Evolutionary conservation across 2,888 invertebrate species (phyloP).

Genomic region (Tortrix viridana): DNA sequence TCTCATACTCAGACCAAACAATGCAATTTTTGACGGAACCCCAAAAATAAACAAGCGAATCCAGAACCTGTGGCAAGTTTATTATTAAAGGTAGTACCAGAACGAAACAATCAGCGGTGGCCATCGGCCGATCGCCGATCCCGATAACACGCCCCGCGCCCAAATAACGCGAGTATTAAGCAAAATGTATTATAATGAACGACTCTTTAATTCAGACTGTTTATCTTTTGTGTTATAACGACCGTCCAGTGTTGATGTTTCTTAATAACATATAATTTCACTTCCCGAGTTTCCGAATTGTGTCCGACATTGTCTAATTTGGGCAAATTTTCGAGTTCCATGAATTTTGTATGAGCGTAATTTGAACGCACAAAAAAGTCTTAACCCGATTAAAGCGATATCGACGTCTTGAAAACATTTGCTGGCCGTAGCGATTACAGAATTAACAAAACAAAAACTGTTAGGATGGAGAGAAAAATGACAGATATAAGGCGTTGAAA

Average conservation of each 20-base stretch:
- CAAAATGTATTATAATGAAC: slow-evolving; percentile 77
- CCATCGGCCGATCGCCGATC: slow-evolving; percentile 64
- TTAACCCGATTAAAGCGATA: slow-evolving; percentile 26
- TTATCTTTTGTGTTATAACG: slow-evolving; percentile 82
- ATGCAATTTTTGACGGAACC: slow-evolving; percentile 23
- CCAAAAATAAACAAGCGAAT: slow-evolving; percentile 37
- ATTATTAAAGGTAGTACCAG: slow-evolving; percentile 48
- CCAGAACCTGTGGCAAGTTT: slow-evolving; percentile 47
- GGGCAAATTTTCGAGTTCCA: slow-evolving; percentile 66
- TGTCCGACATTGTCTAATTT: slow-evolving; percentile 75
- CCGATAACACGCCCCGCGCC: slow-evolving; percentile 68
- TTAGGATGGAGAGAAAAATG: slow-evolving; percentile 66
- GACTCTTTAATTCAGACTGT: slow-evolving; percentile 78
- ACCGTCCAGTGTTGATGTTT: slow-evolving; percentile 79
- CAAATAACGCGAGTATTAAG: slow-evolving; percentile 76
- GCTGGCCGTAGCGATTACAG: slow-evolving; percentile 52
- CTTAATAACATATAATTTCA: slow-evolving; percentile 80
- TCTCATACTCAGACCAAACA: slow-evolving; percentile 4
- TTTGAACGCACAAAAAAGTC: slow-evolving; percentile 48
- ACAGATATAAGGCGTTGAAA: slow-evolving; percentile 74
- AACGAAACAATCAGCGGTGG: slow-evolving; percentile 67
- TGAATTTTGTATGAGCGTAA: slow-evolving; percentile 67
- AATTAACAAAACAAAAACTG: slow-evolving; percentile 51
- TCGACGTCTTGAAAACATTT: slow-evolving; percentile 43
- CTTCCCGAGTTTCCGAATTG: slow-evolving; percentile 76